Evolutionary conservation across 1,140 invertebrate species (phyloP).

Genomic region (Megalopta genalis): DNA sequence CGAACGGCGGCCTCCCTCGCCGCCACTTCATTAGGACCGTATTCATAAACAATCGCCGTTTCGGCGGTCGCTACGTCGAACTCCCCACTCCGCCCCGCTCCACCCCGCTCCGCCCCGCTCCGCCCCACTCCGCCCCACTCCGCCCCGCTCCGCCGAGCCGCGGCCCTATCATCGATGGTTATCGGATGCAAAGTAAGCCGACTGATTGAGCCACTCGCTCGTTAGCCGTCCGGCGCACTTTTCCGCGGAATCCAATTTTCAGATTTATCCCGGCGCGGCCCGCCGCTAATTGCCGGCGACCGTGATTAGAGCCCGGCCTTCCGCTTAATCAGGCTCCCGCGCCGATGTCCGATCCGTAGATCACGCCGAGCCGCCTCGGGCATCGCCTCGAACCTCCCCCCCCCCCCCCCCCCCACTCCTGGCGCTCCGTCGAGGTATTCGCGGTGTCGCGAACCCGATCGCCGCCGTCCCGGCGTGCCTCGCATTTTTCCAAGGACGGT

Average conservation of each 20-base stretch:
- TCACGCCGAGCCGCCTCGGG: no score
- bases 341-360: no score
- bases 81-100: neutral
- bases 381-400: no score
- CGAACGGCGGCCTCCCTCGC: neutral
- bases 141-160: no score
- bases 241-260: conserved; percentile 13
- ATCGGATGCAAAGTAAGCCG: conserved; percentile 27
- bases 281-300: neutral
- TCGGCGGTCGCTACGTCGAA: neutral
- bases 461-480: no score
- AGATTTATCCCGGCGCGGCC: neutral
- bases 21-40: conserved; percentile 50
- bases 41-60: conserved; percentile 56
- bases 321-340: neutral
- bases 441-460: no score
- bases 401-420: no score
- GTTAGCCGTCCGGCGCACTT: conserved; percentile 11
- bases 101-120: no score
- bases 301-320: neutral
- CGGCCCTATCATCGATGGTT: conserved; percentile 42
- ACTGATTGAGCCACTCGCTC: conserved; percentile 39
- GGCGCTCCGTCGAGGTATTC: conserved; percentile 3
- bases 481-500: no score
- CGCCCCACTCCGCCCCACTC: no score